Evolutionary conservation across 2,797 vertebrate genomes (phyloP).

Genomic region (Hypotaenidia okinawae): DNA sequence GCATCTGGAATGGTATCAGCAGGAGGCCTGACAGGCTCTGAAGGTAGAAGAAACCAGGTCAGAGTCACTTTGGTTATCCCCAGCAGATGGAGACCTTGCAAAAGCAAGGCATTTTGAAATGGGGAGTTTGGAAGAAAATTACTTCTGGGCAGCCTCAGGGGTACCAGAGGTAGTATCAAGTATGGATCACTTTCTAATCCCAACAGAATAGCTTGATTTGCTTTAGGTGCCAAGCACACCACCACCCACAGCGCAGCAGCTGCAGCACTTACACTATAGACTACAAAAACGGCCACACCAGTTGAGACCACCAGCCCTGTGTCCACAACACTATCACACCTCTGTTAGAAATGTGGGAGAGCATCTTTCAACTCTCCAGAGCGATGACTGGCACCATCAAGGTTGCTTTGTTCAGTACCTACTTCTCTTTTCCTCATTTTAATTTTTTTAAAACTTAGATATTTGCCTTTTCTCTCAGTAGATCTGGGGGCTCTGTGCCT

Average conservation of each 20-base stretch:
- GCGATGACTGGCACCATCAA: neutral
- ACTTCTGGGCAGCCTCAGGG: neutral
- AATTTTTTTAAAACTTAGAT: neutral
- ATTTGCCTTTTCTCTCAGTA: neutral
- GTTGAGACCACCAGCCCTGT: neutral
- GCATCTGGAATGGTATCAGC: neutral
- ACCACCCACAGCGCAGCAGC: neutral
- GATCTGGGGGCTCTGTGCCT: neutral
- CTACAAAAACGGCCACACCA: neutral
- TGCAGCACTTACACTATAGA: neutral
- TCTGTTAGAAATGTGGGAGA: neutral
- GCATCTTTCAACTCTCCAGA: neutral
- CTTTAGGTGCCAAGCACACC: neutral
- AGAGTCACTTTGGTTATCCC: neutral
- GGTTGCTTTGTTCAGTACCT: neutral
- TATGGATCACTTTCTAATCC: neutral
- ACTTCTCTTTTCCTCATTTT: neutral
- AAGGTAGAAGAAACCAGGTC: neutral
- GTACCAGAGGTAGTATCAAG: neutral
- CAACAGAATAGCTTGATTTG: neutral
- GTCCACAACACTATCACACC: rapidly evolving
- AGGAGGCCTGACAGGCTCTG: neutral
- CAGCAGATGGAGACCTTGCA: neutral
- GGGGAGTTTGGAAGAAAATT: neutral
- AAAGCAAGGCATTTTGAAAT: neutral